Evolutionary conservation across 2,113 vertebrate species (phyloP), one percentile per base, ranked within the genome.

Genomic region (Nycticorax nycticorax): DNA sequence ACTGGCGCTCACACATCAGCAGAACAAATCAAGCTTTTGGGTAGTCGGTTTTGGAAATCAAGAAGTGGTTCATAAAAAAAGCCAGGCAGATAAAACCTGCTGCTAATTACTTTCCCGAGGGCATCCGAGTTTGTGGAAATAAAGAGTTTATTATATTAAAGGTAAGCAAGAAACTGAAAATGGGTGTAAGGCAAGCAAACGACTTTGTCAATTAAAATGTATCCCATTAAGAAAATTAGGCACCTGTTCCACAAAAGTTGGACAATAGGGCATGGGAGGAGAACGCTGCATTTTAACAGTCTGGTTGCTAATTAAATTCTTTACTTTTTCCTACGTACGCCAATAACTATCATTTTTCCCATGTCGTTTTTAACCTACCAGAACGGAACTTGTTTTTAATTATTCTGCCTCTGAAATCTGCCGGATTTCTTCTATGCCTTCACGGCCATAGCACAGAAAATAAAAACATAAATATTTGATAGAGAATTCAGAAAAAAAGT

Each of bases 161-260:
- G 79, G 60, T 93, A 83, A 95, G 94, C 48, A 81, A 96, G 67
- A 90, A 80, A 85, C 79, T 75, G 92, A 93, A 97, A 92, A 94
- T 48, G 41, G 24, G 59, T 90, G 72, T 48, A 68, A 95, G 95
- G 89, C 91, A 94, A 93, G 79, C 93, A 92, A 73, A 95, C 86
- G 92, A 76, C 95, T 96, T 97, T 80, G 85, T 97, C 96, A 97
- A 96, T 97, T 97, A 96, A 96, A 96, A 96, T 96, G 93, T 97
- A 93, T 94, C 92, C 95, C 96, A 96, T 96, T 96, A 97, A 81
- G 91, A 97, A 97, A 97, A 96, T 97, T 94, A 97, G 96, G 85
- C 97, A 97, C 96, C 97, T 97, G 96, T 96, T 97, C 81, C 87
- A 96, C 87, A 89, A 95, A 96, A 97, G 95, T 96, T 96, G 76